phyloP scores from a whole-genome alignment of 2,113 vertebrate genomes.

The Manacus vitellinus region DNA sequence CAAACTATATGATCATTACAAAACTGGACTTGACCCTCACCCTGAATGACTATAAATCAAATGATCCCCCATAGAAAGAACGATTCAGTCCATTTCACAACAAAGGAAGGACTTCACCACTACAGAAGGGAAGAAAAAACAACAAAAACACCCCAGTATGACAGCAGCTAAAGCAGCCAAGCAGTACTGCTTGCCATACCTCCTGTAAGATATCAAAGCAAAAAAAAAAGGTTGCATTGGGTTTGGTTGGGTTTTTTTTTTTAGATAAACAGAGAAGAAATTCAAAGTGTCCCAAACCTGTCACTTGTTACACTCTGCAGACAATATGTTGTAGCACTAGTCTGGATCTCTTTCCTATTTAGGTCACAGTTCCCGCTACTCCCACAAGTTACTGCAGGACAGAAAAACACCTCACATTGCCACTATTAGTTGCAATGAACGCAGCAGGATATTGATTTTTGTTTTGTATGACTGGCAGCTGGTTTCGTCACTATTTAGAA shows the following conservation, averaged over 20 bases:
- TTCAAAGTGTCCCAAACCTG: conserved; percentile 24
- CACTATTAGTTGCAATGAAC: background rate
- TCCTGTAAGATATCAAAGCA: background rate
- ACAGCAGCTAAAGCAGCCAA: background rate
- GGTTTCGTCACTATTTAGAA: background rate
- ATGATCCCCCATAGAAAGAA: background rate
- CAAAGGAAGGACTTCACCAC: background rate
- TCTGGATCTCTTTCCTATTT: conserved; percentile 19
- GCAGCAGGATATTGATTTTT: background rate
- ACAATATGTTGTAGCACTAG: background rate
- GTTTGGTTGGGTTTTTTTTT: background rate
- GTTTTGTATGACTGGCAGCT: background rate
- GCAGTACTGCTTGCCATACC: background rate
- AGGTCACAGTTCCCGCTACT: conserved; percentile 22
- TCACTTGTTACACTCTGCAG: background rate
- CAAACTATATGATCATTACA: background rate
- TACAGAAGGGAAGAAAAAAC: background rate
- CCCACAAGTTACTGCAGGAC: background rate
- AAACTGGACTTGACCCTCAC: background rate
- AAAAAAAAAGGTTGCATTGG: background rate
- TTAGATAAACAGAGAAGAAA: background rate
- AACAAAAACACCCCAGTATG: background rate
- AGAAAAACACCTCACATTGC: background rate
- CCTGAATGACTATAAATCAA: background rate
- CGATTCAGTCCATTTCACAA: fast-evolving